These are phyloP conservation scores for Porites lutea DNA, from an alignment of 64 coral and sea anemone species.

Conservation along the genomic window DNA sequence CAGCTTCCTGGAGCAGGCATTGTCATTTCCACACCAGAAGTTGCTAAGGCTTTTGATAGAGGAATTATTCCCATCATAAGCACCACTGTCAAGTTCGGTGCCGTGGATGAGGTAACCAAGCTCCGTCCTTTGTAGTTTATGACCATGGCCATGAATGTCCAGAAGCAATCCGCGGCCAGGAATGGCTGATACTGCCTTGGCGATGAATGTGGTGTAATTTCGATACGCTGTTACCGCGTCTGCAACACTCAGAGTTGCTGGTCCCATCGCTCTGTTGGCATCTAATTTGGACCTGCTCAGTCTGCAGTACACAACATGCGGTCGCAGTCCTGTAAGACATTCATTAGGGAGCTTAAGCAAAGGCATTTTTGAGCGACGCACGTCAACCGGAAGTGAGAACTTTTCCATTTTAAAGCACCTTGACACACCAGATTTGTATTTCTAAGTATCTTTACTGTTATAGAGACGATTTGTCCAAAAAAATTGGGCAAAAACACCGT, in stretches of 20 bases:
- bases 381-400: no score
- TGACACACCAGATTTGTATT: no score
- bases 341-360: no score
- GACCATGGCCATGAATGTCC: conserved; percentile 12
- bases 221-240: conserved; percentile 12
- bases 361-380: no score
- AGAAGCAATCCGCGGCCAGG: background rate
- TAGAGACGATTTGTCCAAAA: no score
- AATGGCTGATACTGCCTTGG: background rate
- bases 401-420: no score
- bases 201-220: conserved; percentile 8
- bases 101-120: conserved; percentile 15
- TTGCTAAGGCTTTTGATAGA: conserved; percentile 49
- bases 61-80: background rate
- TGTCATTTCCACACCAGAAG: background rate
- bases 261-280: conserved; percentile 2
- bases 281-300: conserved; percentile 10
- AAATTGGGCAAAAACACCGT: no score
- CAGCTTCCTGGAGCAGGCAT: conserved; percentile 56
- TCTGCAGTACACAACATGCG: conserved; percentile 39
- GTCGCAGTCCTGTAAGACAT: background rate
- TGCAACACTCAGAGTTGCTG: conserved; percentile 18
- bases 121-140: background rate
- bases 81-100: no score
- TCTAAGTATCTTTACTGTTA: no score